These are phyloP conservation scores for Leptodactylus fallax DNA, from an alignment of 2,797 vertebrate species.

Conservation along the genomic window DNA sequence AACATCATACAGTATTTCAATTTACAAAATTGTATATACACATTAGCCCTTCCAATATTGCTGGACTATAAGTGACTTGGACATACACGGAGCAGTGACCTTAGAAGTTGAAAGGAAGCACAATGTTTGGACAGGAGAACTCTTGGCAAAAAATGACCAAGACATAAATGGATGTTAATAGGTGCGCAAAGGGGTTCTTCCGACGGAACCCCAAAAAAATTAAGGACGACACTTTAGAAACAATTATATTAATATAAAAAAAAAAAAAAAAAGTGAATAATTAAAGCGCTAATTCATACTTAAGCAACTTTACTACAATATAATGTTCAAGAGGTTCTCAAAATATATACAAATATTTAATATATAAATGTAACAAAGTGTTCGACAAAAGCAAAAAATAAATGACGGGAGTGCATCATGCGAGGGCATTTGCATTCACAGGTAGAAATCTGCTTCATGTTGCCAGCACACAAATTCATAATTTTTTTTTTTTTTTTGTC, in stretches of 20 bases:
- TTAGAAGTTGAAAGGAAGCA: not conserved
- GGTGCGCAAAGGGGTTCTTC: not conserved
- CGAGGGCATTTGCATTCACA: slow-evolving; percentile 34
- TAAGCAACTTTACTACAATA: slow-evolving; percentile 44
- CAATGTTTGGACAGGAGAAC: not conserved
- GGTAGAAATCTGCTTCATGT: slow-evolving; percentile 37
- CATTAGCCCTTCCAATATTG: not conserved
- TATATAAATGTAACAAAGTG: slow-evolving; percentile 58
- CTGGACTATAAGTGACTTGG: not conserved
- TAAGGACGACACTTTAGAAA: not conserved
- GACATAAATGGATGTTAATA: not conserved
- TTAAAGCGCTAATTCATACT: slow-evolving; percentile 46
- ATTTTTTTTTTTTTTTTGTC: not conserved
- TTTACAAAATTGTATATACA: not conserved
- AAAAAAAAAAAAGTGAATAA: slow-evolving; percentile 33
- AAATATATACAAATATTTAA: slow-evolving; percentile 56
- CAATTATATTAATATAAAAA: slow-evolving; percentile 14
- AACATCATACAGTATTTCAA: not conserved
- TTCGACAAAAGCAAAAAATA: slow-evolving; percentile 40
- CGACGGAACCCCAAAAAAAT: not conserved
- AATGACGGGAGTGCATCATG: slow-evolving; percentile 50
- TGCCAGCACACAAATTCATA: slow-evolving; percentile 45
- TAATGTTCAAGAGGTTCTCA: slow-evolving; percentile 37
- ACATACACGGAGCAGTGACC: not conserved
- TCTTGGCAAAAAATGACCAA: no score